A percentile compares a stretch with the other conserved stretches of the same genome.
These are phyloP conservation scores for Chrysopa pallens DNA, from an alignment of 1,140 invertebrate species.

Conservation along the genomic window DNA sequence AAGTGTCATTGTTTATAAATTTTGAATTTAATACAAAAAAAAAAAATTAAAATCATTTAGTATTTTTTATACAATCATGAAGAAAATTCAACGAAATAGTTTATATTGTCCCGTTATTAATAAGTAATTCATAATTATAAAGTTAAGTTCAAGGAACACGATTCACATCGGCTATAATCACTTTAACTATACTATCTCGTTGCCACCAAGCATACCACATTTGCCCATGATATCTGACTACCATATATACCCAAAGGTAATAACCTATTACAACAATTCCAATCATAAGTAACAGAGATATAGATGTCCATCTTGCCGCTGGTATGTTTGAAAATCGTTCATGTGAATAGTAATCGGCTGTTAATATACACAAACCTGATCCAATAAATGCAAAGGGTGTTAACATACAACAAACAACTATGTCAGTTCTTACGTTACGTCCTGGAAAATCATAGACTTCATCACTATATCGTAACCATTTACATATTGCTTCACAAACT, in stretches of 20 bases:
- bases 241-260: constrained; percentile 27
- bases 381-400: constrained; percentile 27
- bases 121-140: no score
- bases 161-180: constrained; percentile 1
- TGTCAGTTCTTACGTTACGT: constrained; percentile 18
- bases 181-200: constrained; percentile 25
- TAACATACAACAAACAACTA: constrained; percentile 24
- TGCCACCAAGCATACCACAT: constrained; percentile 35
- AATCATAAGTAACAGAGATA: constrained; percentile 26
- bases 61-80: no score
- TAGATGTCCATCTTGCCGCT: constrained; percentile 26
- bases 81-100: no score
- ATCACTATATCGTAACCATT: constrained; percentile 14
- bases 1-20: no score
- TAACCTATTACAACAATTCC: constrained; percentile 26
- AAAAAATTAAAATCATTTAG: no score
- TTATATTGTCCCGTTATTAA: no score
- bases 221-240: constrained; percentile 25
- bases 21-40: no score
- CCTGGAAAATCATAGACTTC: constrained; percentile 9
- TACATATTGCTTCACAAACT: constrained; percentile 15
- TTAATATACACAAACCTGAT: constrained; percentile 28
- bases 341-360: constrained; percentile 27
- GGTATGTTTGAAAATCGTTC: constrained; percentile 25
- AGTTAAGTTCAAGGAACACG: no score